Percentiles rank a stretch among this genome's conserved stretches.
phyloP scores from a whole-genome alignment of 2,113 vertebrate genomes.

The Craseonycteris thonglongyai region DNA sequence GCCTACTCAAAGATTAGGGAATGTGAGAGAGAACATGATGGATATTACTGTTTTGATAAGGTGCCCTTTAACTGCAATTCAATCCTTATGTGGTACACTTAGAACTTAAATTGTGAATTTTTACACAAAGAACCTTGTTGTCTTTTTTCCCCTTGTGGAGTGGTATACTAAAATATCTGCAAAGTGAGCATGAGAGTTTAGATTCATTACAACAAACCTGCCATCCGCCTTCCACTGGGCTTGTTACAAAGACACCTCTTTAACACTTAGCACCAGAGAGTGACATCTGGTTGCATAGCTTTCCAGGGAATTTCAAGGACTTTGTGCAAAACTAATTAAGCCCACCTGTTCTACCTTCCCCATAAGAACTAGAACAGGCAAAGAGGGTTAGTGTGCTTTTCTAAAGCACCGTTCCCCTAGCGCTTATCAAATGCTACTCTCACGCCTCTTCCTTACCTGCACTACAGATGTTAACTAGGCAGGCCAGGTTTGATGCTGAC shows the following conservation, averaged over 20 bases:
- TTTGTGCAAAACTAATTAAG: slow-evolving; percentile 48
- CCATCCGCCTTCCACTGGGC: background rate
- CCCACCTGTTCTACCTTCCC: slow-evolving; percentile 40
- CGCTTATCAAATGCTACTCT: background rate
- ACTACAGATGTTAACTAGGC: background rate
- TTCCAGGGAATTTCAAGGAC: slow-evolving; percentile 28
- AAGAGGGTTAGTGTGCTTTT: slow-evolving; percentile 28
- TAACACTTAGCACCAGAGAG: background rate
- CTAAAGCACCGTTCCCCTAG: background rate
- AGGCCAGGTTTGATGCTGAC: background rate
- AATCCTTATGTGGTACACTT: background rate
- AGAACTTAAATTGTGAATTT: background rate
- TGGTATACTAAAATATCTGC: background rate
- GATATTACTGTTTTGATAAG: background rate
- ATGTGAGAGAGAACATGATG: background rate
- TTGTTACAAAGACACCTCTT: slow-evolving; percentile 19
- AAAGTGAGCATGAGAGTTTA: background rate
- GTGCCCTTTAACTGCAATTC: background rate
- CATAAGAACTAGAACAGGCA: background rate
- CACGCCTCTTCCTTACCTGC: background rate
- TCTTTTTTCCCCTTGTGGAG: too few relatives aligned
- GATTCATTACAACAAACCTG: slow-evolving; percentile 14
- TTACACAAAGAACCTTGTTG: background rate
- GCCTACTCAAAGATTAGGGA: background rate
- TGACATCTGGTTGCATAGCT: slow-evolving; percentile 40